Base-by-base conservation (phyloP, 1,140 invertebrate genomes). In the Agraylea sexmaculata region DNA sequence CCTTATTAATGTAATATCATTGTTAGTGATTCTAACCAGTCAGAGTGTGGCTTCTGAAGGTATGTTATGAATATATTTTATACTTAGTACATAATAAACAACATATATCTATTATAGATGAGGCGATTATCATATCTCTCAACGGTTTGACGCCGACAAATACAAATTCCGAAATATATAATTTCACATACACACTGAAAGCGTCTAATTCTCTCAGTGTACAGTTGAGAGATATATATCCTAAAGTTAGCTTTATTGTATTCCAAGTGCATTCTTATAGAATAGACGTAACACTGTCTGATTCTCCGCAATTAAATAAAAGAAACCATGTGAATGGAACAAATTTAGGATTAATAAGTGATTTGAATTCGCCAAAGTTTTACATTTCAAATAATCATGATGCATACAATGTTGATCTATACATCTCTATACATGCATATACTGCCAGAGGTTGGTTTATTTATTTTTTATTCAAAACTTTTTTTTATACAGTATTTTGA, bases 231-330 rank as follows among this genome's bases (percentile, higher is more conserved):
- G 60, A 71, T 53, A 56, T 71, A 37, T 64, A 69, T 27, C 43
- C 48, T 32, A 52, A 53, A 19, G 52, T 72, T 27, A 55, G 57
- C 17, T 83, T 78, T 57, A 59, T 80, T 20, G 60, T 83, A 33
- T 57, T 78, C 32, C 79, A 84, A 73, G 67, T 70, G 11, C 80
- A 85, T 52, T 66, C 69, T 29, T 71, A 75, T 44, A 42, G 69
- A 11, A 53, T 70, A 37, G 74, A 76, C 60, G 51, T 83, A 1
- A 71, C 73, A 8, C 46, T 84, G 21, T 73, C 71, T 20, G 73
- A 75, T 41, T 64, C 60, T 42, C 52, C 53, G 23, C 53, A 49
- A 22, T 47, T 45, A 2, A 50, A 37, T 21, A 43, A 46, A 28
- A 58, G 60, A 29, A 46, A 43, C 27, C 57, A 51, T 45, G 57